A percentile compares a stretch with the other conserved stretches of the same genome.
Conservation (phyloP, 2,797 vertebrate genomes). For the Knipowitschia caucasica region DNA sequence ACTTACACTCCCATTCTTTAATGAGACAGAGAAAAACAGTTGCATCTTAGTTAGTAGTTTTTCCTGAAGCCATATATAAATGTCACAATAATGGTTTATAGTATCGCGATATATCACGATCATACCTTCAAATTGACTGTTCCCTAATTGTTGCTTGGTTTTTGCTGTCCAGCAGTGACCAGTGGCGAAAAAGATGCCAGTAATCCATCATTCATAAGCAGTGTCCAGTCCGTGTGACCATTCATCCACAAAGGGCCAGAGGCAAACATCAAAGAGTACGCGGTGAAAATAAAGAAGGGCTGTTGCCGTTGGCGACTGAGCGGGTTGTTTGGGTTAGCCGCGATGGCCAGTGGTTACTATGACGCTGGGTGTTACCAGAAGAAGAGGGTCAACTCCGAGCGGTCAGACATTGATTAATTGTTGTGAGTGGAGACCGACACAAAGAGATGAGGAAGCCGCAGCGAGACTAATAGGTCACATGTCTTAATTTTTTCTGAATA, state of each 20-base stretch:
- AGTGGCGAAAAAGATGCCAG: slow-evolving; percentile 11
- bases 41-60: no score
- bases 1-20: no score
- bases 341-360: slow-evolving; percentile 57
- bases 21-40: no score
- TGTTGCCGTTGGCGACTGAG: slow-evolving; percentile 31
- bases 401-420: slow-evolving; percentile 58
- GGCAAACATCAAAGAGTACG: slow-evolving; percentile 82
- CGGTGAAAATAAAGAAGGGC: slow-evolving; percentile 83
- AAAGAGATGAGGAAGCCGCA: slow-evolving; percentile 47
- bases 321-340: slow-evolving; percentile 45
- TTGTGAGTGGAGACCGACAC: slow-evolving; percentile 51
- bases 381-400: slow-evolving; percentile 1
- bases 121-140: no score
- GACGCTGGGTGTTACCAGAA: slow-evolving; percentile 40
- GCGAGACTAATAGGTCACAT: slow-evolving; percentile 40
- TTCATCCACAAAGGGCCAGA: slow-evolving; percentile 82
- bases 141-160: no score
- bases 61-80: no score
- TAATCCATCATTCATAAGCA: slow-evolving; percentile 66
- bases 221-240: slow-evolving; percentile 55
- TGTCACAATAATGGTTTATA: no score
- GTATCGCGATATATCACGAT: no score
- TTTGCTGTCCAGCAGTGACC: slow-evolving; percentile 20
- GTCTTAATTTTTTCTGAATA: slow-evolving; percentile 40